Percentiles rank a stretch among this genome's conserved stretches.
phyloP scores from a whole-genome alignment of 1,140 invertebrate species.

The Brevipalpus yothersi region DNA sequence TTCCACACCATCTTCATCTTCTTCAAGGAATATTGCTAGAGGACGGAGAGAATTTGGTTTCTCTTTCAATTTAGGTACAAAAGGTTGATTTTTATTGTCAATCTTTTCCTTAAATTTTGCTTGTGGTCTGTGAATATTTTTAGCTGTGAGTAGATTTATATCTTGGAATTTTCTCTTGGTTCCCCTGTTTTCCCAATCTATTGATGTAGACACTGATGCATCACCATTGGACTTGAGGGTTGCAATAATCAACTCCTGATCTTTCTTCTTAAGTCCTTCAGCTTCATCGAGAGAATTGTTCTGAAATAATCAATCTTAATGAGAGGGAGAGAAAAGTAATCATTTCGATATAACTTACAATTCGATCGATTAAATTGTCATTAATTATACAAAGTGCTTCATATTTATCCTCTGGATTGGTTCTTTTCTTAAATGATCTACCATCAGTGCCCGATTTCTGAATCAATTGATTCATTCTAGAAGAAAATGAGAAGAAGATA shows the following conservation, averaged over 20 bases:
- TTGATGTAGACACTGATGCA: slow-evolving; percentile 29
- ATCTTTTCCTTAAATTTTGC: slow-evolving; percentile 56
- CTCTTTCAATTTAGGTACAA: slow-evolving; percentile 50
- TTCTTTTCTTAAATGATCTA: neutral
- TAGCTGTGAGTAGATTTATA: neutral
- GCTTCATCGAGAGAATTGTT: slow-evolving; percentile 36
- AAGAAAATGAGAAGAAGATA: neutral
- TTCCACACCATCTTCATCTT: slow-evolving; percentile 29
- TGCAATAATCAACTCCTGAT: slow-evolving; percentile 25
- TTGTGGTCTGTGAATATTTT: slow-evolving; percentile 38
- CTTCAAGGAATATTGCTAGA: slow-evolving; percentile 38
- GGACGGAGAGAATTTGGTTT: slow-evolving; percentile 73
- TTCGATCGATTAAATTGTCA: slow-evolving; percentile 50
- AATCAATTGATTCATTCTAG: neutral
- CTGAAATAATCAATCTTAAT: neutral
- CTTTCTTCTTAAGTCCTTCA: slow-evolving; percentile 32
- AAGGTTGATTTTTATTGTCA: slow-evolving; percentile 47
- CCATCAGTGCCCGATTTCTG: neutral
- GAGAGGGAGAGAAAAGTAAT: neutral
- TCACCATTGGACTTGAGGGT: slow-evolving; percentile 20
- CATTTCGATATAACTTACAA: slow-evolving; percentile 26
- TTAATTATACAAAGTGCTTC: slow-evolving; percentile 47
- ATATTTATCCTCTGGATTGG: slow-evolving; percentile 29
- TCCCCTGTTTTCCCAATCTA: neutral
- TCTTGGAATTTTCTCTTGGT: neutral